Percentiles rank a stretch among this genome's conserved stretches.
These are phyloP conservation scores for Morone saxatilis DNA, from an alignment of 2,113 vertebrate genomes.

Conservation along the genomic window DNA sequence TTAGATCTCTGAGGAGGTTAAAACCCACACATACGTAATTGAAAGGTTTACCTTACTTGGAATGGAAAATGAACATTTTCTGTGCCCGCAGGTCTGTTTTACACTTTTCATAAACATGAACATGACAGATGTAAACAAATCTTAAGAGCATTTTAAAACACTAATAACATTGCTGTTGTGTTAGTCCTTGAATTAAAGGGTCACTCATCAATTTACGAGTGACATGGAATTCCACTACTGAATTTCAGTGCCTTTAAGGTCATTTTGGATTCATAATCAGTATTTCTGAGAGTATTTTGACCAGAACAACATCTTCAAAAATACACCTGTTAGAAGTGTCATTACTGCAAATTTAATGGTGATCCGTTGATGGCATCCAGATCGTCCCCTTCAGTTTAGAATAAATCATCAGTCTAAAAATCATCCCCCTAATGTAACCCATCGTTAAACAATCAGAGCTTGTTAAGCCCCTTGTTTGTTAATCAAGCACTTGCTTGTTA, in stretches of 20 bases:
- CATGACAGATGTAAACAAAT: not conserved
- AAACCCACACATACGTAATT: not conserved
- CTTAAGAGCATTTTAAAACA: not conserved
- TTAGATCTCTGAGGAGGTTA: not conserved
- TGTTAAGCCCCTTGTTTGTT: constrained; percentile 80
- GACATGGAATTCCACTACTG: not conserved
- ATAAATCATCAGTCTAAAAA: constrained; percentile 67
- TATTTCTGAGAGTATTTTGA: not conserved
- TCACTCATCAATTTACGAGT: not conserved
- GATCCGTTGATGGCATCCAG: constrained; percentile 28
- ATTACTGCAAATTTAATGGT: constrained; percentile 27
- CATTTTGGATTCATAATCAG: not conserved
- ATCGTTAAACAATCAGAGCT: constrained; percentile 78
- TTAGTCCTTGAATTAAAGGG: not conserved
- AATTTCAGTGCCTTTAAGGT: not conserved
- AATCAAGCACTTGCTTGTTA: constrained; percentile 80
- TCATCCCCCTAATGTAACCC: constrained; percentile 71
- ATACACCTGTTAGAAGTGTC: constrained; percentile 38
- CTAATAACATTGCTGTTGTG: not conserved
- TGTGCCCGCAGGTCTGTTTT: not conserved
- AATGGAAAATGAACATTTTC: not conserved
- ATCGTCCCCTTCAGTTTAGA: constrained; percentile 54
- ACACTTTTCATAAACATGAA: not conserved
- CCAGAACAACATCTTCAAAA: not conserved
- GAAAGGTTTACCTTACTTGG: not conserved